These are phyloP conservation scores for Psephotus haematonotus DNA, from an alignment of 2,113 vertebrate genomes.

Conservation along the genomic window DNA sequence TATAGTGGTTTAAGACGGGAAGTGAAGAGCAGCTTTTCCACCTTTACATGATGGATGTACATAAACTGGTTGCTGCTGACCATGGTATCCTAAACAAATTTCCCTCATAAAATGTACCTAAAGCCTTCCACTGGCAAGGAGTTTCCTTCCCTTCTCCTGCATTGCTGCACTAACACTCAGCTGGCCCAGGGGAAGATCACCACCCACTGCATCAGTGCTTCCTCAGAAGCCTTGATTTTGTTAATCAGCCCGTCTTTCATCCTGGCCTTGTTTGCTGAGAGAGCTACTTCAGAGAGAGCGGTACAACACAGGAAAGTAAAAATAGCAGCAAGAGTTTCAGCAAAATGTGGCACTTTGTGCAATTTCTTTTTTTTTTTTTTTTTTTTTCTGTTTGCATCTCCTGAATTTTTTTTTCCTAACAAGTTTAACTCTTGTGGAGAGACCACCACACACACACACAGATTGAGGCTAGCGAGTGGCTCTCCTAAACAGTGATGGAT, in stretches of 20 bases:
- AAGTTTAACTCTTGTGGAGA: neutral
- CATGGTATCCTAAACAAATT: neutral
- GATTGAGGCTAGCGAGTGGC: neutral
- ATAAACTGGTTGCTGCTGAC: neutral
- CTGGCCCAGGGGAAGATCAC: neutral
- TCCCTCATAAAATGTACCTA: neutral
- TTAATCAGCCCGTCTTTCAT: constrained; percentile 58
- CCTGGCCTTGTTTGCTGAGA: constrained; percentile 48
- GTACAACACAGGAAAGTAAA: constrained; percentile 33
- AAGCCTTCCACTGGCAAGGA: neutral
- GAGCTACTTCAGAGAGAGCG: constrained; percentile 31
- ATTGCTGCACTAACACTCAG: neutral
- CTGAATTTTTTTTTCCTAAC: constrained; percentile 3
- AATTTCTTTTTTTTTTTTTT: neutral
- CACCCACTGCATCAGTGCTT: constrained; percentile 9
- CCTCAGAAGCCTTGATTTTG: constrained; percentile 41
- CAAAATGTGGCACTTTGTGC: neutral
- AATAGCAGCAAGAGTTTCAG: constrained; percentile 46
- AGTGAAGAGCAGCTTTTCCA: neutral
- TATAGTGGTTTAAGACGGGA: neutral
- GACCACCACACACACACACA: neutral
- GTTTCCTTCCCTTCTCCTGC: neutral
- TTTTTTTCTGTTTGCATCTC: neutral
- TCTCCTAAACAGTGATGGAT: neutral
- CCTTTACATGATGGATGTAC: neutral